A percentile compares a stretch with the other conserved stretches of the same genome.
Evolutionary conservation across 2,888 invertebrate species (phyloP).

Genomic region (Lathronympha strigana): DNA sequence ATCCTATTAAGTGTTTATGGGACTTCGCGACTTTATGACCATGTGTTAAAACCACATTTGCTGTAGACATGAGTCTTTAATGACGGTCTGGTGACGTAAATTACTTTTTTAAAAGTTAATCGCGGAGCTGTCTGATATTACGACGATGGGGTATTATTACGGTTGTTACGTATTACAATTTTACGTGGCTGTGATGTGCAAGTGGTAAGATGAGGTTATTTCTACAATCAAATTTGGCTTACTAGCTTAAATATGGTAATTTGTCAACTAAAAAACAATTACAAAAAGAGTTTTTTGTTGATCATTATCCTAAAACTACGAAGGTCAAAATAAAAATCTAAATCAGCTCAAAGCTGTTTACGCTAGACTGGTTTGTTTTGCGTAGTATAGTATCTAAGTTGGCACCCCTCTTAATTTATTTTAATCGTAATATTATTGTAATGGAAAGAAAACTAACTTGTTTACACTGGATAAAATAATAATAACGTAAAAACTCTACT

Average conservation of each 20-base stretch:
- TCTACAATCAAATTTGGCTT: no score
- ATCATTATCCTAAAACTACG: no score
- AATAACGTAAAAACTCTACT: neutral
- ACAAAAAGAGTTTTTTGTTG: no score
- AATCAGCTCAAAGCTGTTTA: neutral
- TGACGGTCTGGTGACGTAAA: constrained; percentile 39
- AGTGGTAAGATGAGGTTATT: no score
- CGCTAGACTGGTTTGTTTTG: neutral
- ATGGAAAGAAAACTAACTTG: no score
- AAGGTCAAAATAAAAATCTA: neutral
- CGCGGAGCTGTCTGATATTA: constrained; percentile 22
- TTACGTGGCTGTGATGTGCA: no score
- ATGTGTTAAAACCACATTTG: constrained; percentile 31
- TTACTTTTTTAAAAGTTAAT: constrained; percentile 36
- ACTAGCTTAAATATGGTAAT: no score
- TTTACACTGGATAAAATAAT: no score
- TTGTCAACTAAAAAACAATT: no score
- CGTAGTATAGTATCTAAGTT: neutral
- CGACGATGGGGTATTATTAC: constrained; percentile 30
- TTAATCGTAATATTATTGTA: no score
- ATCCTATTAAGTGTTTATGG: constrained; percentile 31
- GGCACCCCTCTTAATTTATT: neutral
- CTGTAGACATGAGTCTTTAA: neutral
- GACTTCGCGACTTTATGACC: constrained; percentile 30
- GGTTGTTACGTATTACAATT: constrained; percentile 19